A percentile compares a stretch with the other conserved stretches of the same genome.
These are phyloP conservation scores for Drosophila sucinea DNA, from an alignment of 1,140 invertebrate species.

Conservation along the genomic window DNA sequence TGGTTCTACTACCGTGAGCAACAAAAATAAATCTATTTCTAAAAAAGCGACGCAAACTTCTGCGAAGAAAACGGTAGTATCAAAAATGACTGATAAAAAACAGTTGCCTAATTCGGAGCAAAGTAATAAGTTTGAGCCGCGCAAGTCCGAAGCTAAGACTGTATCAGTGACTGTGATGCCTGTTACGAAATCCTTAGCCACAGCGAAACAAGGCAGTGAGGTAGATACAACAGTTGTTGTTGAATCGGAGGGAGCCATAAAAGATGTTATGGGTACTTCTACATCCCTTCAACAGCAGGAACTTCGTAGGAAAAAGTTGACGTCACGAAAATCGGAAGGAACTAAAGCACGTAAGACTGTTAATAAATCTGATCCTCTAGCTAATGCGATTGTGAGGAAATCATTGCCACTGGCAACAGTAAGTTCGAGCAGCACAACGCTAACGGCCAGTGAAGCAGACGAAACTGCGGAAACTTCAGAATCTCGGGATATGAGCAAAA, in stretches of 20 bases:
- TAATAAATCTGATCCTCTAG: not conserved
- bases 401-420: not conserved
- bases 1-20: not conserved
- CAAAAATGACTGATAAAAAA: not conserved
- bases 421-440: not conserved
- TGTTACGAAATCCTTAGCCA: not conserved
- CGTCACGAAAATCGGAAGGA: not conserved
- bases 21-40: not conserved
- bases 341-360: not conserved
- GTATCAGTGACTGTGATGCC: not conserved
- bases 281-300: not conserved
- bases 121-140: not conserved
- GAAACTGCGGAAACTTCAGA: not conserved
- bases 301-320: not conserved
- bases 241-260: no score
- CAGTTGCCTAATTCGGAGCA: not conserved
- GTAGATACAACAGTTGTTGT: not conserved
- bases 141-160: conserved; percentile 3
- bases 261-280: no score
- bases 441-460: not conserved
- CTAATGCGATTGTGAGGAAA: not conserved
- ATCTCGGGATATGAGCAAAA: not conserved
- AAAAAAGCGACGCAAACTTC: not conserved
- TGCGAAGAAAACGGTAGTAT: no score
- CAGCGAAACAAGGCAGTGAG: not conserved